These are phyloP conservation scores for Balanococcus diminutus DNA, from an alignment of 2,888 invertebrate genomes.

Conservation along the genomic window DNA sequence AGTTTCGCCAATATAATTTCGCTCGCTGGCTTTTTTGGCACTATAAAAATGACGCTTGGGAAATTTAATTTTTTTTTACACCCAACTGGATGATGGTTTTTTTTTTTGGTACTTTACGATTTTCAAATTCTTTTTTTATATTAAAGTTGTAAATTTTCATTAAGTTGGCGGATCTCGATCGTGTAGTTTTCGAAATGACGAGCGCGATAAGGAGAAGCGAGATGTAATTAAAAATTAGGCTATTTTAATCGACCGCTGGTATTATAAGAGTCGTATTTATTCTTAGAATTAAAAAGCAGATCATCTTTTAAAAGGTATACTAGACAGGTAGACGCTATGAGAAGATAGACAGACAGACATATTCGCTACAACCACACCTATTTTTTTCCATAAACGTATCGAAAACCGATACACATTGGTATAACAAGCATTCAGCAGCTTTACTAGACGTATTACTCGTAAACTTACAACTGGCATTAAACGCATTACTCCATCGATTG, in stretches of 20 bases:
- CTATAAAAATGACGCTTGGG: not conserved
- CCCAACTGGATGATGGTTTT: not conserved
- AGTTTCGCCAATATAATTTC: not conserved
- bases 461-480: conserved; percentile 51
- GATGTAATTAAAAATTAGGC: conserved; percentile 34
- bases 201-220: not conserved
- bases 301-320: conserved; percentile 27
- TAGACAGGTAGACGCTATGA: conserved; percentile 41
- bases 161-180: not conserved
- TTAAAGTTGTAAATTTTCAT: conserved; percentile 13
- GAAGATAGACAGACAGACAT: not conserved
- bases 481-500: conserved; percentile 53
- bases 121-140: not conserved
- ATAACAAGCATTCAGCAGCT: conserved; percentile 50
- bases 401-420: conserved; percentile 47
- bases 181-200: not conserved
- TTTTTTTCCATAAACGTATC: conserved; percentile 54
- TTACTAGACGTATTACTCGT: conserved; percentile 47
- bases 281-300: conserved; percentile 18
- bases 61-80: conserved; percentile 10
- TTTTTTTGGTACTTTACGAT: not conserved
- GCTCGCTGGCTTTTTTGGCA: not conserved
- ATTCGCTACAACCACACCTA: conserved; percentile 50
- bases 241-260: not conserved
- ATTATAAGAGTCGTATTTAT: not conserved